Evolutionary conservation across 2,888 invertebrate genomes (phyloP), one percentile per base, ranked within the genome.

Genomic region (Cheilosia urbana): DNA sequence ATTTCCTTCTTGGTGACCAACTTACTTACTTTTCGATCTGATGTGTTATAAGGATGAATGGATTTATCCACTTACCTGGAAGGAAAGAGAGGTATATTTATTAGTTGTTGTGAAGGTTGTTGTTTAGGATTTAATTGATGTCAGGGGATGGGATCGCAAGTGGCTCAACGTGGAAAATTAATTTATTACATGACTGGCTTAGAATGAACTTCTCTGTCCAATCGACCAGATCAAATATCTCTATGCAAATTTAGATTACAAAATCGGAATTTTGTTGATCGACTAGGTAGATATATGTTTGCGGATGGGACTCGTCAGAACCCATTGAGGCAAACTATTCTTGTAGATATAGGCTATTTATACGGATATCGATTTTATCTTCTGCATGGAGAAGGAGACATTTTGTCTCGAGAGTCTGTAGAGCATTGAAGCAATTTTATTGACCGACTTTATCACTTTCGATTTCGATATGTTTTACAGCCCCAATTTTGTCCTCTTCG

Each of bases 31-130:
- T 78, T 62, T 66, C 60, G 24, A 21, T 11, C n/a, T 27, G 51
- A 72, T 68, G 17, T 75, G 24, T 37, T 71, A 45, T 68, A 49
- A 17, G 57, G n/a, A 60, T 81, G 45, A 58, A 51, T 21, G 58
- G 27, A 62, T 62, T 37, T 45, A 76, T 77, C 71, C 58, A 77
- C 81, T 77, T 77, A 77, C 77, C 81, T 82, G 58, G 3, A 80
- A 79, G 45, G 27, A 66, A 17, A 78, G 15, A 40, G 40, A 69
- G 1, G 40, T 9, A 37, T 21, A 30, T 66, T 73, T 60, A 73
- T 73, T 73, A 71, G 71, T 57, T 58, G 72, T 57, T 42, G 37
- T 37, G 13, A 72, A 55, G 55, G 63, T 62, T 30, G 13, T 69
- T 62, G 24, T 47, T 57, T 34, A 7, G 11, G 58, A 42, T 21